Conservation (phyloP, 37 sponge, comb jelly and placozoan species). For the Amphimedon queenslandica region DNA sequence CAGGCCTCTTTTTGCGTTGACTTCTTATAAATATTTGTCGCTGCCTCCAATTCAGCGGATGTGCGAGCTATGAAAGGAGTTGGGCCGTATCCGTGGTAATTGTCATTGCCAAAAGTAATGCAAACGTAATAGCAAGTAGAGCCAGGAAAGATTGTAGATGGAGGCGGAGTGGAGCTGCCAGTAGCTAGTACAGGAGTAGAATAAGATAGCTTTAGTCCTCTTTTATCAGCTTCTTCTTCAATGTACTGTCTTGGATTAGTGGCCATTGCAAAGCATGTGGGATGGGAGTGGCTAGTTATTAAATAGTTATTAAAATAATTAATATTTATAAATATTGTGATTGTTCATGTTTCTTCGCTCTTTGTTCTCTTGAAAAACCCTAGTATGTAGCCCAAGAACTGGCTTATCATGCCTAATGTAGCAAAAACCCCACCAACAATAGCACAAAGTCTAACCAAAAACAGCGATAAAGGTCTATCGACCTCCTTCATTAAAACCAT, state of each 20-base stretch:
- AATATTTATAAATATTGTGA: background rate
- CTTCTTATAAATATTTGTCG: no score
- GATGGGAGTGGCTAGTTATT: no score
- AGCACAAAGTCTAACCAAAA: slow-evolving; percentile 82
- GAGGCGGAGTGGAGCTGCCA: slow-evolving; percentile 43
- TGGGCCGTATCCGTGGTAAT: slow-evolving; percentile 37
- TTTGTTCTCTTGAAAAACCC: no score
- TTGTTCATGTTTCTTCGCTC: background rate
- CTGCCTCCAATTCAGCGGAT: slow-evolving; percentile 24
- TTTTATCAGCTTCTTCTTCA: background rate
- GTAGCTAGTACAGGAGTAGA: slow-evolving; percentile 10
- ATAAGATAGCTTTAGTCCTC: background rate
- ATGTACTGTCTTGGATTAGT: no score
- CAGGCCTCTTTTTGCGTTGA: no score
- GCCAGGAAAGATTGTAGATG: slow-evolving; percentile 24
- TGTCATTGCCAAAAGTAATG: background rate
- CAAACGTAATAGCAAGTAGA: slow-evolving; percentile 30
- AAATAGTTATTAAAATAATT: background rate
- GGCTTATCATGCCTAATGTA: slow-evolving; percentile 82
- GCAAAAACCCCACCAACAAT: slow-evolving; percentile 96
- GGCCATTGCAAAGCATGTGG: no score
- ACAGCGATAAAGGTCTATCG: slow-evolving; percentile 61
- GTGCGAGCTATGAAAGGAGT: slow-evolving; percentile 14
- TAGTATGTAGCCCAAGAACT: slow-evolving; percentile 64
- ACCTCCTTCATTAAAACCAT: slow-evolving; percentile 67